A percentile compares a stretch with the other conserved stretches of the same genome.
Conservation (phyloP, 2,888 invertebrate genomes). For the Phlogophora meticulosa region DNA sequence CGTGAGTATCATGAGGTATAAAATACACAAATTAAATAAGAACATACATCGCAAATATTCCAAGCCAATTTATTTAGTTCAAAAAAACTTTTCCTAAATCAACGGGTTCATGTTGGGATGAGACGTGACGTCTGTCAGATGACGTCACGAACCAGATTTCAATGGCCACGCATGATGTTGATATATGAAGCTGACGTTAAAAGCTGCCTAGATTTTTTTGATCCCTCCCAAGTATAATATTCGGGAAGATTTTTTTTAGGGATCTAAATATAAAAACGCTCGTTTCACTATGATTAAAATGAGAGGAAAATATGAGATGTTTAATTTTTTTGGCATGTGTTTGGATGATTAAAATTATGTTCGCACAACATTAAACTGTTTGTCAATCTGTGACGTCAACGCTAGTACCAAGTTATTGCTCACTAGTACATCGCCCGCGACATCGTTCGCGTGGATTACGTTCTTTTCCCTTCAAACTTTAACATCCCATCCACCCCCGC, state of each 20-base stretch:
- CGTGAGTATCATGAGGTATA: background rate
- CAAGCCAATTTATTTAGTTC: background rate
- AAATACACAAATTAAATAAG: background rate
- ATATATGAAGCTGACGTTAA: constrained; percentile 62
- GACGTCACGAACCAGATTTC: constrained; percentile 60
- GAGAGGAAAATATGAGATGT: background rate
- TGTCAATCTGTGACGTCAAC: background rate
- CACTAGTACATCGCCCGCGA: background rate
- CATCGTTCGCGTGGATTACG: no score
- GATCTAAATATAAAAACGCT: constrained; percentile 9
- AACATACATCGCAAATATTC: background rate
- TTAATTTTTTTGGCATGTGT: constrained; percentile 15
- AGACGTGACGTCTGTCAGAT: constrained; percentile 54
- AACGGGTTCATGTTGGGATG: constrained; percentile 21
- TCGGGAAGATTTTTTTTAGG: background rate
- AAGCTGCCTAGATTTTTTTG: constrained; percentile 25
- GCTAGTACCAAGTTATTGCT: background rate
- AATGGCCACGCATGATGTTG: constrained; percentile 58
- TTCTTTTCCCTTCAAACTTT: no score
- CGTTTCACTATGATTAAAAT: background rate
- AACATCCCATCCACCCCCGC: no score
- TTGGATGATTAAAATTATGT: background rate
- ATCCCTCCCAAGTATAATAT: background rate
- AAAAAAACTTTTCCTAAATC: constrained; percentile 28
- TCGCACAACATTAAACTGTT: background rate